Conservation (phyloP, 1,140 invertebrate species). For the Zaprionus ornatus region DNA sequence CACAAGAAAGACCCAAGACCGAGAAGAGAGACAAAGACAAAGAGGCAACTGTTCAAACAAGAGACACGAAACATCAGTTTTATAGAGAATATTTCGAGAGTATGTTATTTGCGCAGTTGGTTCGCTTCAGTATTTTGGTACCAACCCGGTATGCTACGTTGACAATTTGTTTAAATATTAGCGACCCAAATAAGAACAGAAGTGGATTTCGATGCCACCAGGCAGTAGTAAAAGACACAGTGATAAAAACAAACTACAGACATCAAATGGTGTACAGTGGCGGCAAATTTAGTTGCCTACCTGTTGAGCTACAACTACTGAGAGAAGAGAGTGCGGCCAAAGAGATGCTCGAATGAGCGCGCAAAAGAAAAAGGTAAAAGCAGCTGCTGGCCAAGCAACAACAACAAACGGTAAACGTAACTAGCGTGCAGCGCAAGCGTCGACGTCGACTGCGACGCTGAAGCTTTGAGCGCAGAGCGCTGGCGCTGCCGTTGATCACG, state of each 20-base stretch:
- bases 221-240: constrained; percentile 55
- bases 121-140: not conserved
- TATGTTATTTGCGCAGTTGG: constrained; percentile 56
- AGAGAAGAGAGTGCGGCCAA: constrained; percentile 32
- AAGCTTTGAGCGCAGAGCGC: constrained; percentile 13
- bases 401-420: constrained; percentile 66
- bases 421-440: constrained; percentile 47
- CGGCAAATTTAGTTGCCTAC: constrained; percentile 30
- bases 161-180: constrained; percentile 59
- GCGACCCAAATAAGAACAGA: constrained; percentile 66
- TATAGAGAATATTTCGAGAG: not conserved
- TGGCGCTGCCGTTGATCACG: constrained; percentile 19
- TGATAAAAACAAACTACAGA: constrained; percentile 51
- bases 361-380: constrained; percentile 78
- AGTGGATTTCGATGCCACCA: constrained; percentile 67
- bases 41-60: constrained; percentile 30
- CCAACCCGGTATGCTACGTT: constrained; percentile 11
- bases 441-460: constrained; percentile 21
- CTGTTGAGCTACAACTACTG: not conserved
- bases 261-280: constrained; percentile 61
- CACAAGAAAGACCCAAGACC: not conserved
- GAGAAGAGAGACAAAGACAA: not conserved
- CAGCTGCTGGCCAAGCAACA: constrained; percentile 41
- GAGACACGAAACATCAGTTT: constrained; percentile 6
- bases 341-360: constrained; percentile 57